Base-by-base conservation (phyloP, 2,888 invertebrate genomes). In the Malacosoma neustria region DNA sequence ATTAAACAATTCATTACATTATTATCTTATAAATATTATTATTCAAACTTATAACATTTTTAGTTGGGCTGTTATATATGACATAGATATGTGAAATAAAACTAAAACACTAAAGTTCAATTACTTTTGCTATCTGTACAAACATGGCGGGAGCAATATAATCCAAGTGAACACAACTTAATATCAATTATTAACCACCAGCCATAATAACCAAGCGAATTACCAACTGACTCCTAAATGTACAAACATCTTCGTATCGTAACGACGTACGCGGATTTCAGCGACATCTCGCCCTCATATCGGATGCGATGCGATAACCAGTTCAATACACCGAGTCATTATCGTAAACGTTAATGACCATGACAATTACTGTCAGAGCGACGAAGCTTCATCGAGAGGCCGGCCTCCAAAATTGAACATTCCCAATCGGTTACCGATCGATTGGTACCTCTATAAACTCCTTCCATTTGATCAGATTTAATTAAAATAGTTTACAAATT, bases 281-380 rank as follows among this genome's bases (percentile, higher is more conserved):
- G 48, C 49, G 53, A 59, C 74, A 64, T 68, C 70, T 66, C 36
- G 39, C 51, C 50, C 54, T 60, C 61, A 71, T 64, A 66, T 70
- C 71, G 62, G 55, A 57, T 54, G 53, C 55, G 63, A 57, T 48
- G 57, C 60, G 68, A 73, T 75, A 72, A 61, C 62, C 51, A 52
- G 57, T 53, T 81, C 77, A 79, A 81, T 76, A 76, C 72, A 73
- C 74, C 69, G 56, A 63, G 64, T 65, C 71, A 74, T 79, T 80
- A 77, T 77, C 82, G 77, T 84, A 82, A 85, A 84, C 72, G 77
- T 79, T 85, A 84, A 84, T 79, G 80, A 72, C 62, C 59, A 68
- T 60, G 72, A 72, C 80, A 75, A 82, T 82, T 81, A 82, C 77
- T 61, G 62, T 53, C 59, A 61, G 5, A 22, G 59, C 59, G 59